Base-by-base conservation (phyloP, 2,888 invertebrate species). In the Thymelicus sylvestris region DNA sequence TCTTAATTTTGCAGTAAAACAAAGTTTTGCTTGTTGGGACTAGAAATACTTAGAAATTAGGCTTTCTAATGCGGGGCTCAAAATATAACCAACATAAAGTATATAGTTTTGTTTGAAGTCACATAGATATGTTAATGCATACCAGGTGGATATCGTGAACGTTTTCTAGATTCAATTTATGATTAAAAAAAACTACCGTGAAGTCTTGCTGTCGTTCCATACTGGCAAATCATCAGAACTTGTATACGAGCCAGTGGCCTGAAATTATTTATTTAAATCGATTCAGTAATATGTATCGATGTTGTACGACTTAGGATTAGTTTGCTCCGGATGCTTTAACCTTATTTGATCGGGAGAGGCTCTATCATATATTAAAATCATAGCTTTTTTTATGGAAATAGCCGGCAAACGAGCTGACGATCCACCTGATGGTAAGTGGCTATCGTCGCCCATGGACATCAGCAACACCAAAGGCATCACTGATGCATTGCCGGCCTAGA, bases 321-420 rank as follows among this genome's bases (percentile, higher is more conserved):
- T n/a, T 55, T 31, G 55, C 55, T 55, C 24, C 55, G 19, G 55
- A 24, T 3, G 8, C 15, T 52, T 52, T 1, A 7, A 52, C 52
- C 52, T 52, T 52, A 52, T 8, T 52, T 19, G 50, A 50, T 50
- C 50, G 52, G 52, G 52, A 52, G 52, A 52, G 19, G 52, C 52
- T 52, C 52, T 52, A 19, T 52, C 52, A 19, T 52, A 52, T 52
- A 52, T 19, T 0, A 52, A 52, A 15, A 19, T 52, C 52, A 19
- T 52, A 19, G 3, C 15, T 13, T 7, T 52, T 52, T 15, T 19
- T 52, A n/a, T n/a, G n/a, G n/a, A n/a, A n/a, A n/a, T n/a, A n/a
- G n/a, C n/a, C n/a, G n/a, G n/a, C n/a, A n/a, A n/a, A n/a, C n/a
- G n/a, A n/a, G n/a, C n/a, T n/a, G n/a, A n/a, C n/a, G n/a, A n/a